These are phyloP conservation scores for Steinernema scapterisci DNA, from an alignment of 2,888 invertebrate species.

Conservation along the genomic window DNA sequence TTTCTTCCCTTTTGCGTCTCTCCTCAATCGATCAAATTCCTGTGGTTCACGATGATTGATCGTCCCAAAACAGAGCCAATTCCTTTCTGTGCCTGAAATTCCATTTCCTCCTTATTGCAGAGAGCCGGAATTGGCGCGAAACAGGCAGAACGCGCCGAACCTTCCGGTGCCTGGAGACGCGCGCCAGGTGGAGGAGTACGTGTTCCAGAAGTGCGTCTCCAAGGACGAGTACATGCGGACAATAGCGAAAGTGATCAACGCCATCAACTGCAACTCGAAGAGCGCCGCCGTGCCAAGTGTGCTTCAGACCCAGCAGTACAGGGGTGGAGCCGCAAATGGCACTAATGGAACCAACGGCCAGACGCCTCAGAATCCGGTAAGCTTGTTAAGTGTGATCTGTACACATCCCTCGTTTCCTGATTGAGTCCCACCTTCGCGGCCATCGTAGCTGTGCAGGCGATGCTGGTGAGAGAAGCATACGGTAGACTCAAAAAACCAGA, in stretches of 20 bases:
- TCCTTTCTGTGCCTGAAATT: too few relatives aligned
- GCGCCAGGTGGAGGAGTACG: conserved; percentile 66
- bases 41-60: conserved; percentile 2
- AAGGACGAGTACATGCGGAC: conserved; percentile 67
- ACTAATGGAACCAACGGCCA: conserved; percentile 32
- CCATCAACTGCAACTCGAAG: conserved; percentile 67
- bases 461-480: too few relatives aligned
- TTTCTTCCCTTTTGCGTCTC: not conserved
- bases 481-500: too few relatives aligned
- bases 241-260: conserved; percentile 66
- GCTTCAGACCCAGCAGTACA: conserved; percentile 54
- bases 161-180: conserved; percentile 66
- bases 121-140: conserved; percentile 66
- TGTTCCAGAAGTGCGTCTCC: conserved; percentile 65
- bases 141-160: conserved; percentile 66
- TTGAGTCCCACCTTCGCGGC: conserved; percentile 26
- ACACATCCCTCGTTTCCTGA: not conserved
- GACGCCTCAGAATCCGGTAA: conserved; percentile 1
- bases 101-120: conserved; percentile 44
- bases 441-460: conserved; percentile 4
- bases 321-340: conserved; percentile 44
- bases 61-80: not conserved
- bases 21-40: conserved; percentile 5
- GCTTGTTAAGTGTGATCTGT: not conserved
- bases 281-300: conserved; percentile 62